A percentile compares a stretch with the other conserved stretches of the same genome.
Evolutionary conservation across 2,797 vertebrate species (phyloP).

Genomic region (Diplodus sargus): DNA sequence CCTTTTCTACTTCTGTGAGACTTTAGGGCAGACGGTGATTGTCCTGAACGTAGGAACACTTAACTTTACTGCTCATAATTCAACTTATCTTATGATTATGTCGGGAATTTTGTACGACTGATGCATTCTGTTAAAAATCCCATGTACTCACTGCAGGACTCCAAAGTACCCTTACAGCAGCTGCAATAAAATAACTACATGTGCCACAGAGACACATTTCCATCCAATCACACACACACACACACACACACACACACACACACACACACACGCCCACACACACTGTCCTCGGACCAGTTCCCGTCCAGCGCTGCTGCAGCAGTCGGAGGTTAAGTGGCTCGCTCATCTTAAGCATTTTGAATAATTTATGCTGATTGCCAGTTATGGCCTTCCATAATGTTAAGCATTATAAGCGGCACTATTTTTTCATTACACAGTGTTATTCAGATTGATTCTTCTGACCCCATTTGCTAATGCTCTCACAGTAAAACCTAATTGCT

Average conservation of each 20-base stretch:
- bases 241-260: not conserved
- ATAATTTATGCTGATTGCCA: conserved; percentile 61
- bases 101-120: too few relatives aligned
- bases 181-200: too few relatives aligned
- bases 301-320: not conserved
- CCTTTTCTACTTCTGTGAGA: too few relatives aligned
- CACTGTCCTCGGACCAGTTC: not conserved
- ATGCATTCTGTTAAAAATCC: too few relatives aligned
- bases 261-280: not conserved
- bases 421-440: conserved; percentile 48
- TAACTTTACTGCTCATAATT: too few relatives aligned
- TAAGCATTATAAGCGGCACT: conserved; percentile 46
- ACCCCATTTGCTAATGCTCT: conserved; percentile 60
- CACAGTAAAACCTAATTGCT: conserved; percentile 51
- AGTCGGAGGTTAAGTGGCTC: conserved; percentile 50
- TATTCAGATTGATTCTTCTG: conserved; percentile 62
- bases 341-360: conserved; percentile 43
- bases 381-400: conserved; percentile 65
- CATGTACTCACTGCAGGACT: too few relatives aligned
- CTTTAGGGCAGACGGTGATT: too few relatives aligned
- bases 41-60: too few relatives aligned
- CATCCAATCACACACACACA: too few relatives aligned
- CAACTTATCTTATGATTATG: too few relatives aligned
- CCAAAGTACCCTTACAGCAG: too few relatives aligned
- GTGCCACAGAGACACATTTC: too few relatives aligned